Conservation (phyloP, 2,888 invertebrate genomes). For the Plusia festucae region DNA sequence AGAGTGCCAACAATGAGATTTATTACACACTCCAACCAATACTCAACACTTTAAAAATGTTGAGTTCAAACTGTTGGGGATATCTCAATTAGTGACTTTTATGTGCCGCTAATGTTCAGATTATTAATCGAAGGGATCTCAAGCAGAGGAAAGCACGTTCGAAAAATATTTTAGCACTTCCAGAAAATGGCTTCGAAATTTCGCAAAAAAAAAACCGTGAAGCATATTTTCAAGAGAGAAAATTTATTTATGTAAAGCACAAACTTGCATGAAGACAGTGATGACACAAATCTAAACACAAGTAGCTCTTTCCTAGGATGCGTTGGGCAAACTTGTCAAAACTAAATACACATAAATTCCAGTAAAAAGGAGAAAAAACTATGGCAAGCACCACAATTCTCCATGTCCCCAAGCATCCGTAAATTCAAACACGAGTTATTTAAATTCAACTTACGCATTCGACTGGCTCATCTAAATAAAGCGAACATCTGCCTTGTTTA, state of each 20-base stretch:
- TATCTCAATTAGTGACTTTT: slow-evolving; percentile 81
- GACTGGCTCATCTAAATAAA: slow-evolving; percentile 84
- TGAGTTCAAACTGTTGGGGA: slow-evolving; percentile 70
- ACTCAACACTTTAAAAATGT: slow-evolving; percentile 75
- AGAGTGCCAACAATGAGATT: slow-evolving; percentile 83
- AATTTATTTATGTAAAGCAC: slow-evolving; percentile 1
- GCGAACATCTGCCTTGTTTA: slow-evolving; percentile 82
- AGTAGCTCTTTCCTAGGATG: slow-evolving; percentile 47
- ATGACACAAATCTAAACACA: slow-evolving; percentile 34
- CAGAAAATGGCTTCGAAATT: neutral
- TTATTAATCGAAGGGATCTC: slow-evolving; percentile 45
- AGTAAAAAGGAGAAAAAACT: slow-evolving; percentile 43
- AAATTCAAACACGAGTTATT: slow-evolving; percentile 77
- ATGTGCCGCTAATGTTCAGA: slow-evolving; percentile 70
- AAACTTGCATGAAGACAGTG: slow-evolving; percentile 15
- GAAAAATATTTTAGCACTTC: slow-evolving; percentile 9
- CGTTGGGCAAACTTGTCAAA: slow-evolving; percentile 56
- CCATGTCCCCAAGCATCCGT: slow-evolving; percentile 58
- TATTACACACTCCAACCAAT: slow-evolving; percentile 80
- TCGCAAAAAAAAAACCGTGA: neutral
- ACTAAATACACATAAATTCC: slow-evolving; percentile 53
- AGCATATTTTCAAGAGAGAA: neutral
- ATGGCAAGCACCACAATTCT: slow-evolving; percentile 49
- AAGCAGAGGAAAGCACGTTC: slow-evolving; percentile 16
- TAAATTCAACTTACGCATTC: slow-evolving; percentile 77